Base-by-base conservation (phyloP, 2,888 invertebrate species). In the Marasmarcha lunaedactyla region DNA sequence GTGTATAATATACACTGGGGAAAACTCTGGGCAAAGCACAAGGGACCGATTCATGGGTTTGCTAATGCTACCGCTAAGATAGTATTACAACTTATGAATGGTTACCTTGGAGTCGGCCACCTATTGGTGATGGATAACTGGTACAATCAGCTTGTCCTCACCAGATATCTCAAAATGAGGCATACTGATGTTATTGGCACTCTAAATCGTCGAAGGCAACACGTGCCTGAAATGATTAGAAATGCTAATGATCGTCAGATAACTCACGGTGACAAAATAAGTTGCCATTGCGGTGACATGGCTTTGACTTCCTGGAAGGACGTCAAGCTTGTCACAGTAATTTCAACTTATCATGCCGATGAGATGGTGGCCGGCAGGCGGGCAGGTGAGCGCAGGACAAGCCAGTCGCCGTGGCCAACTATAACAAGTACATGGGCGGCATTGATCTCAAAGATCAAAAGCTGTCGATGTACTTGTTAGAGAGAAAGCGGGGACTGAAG, bases 31-130 rank as follows among this genome's bases (percentile, higher is more conserved):
- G 10, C 35, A 1, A 37, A 37, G 11, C 14, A 33, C 25, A 27
- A 44, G 14, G 35, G 36, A 13, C 6, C 43, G 13, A 35, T 45
- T 10, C 33, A 40, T 40, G 46, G 45, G 33, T 47, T 46, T 42
- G 26, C 15, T 7, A 41, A 35, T 41, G 40, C 44, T 33, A 53
- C 54, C 5, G 42, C 45, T 1, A 49, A 49, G 40, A 41, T 44
- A 20, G 48, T 51, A 1, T 35, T 49, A 0, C 33, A 44, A 30
- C 40, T 48, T 4, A 42, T 48, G 42, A 11, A 45, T 33, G 45
- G 35, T 4, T 49, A 27, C 39, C 33, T 48, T 14, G 42, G 40
- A 13, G 37, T 27, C n/a, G 48, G 49, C 5, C 46, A 51, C 33
- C 27, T 37, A 9, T 38, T 50, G 4, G 40, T 44, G 2, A 46